Evolutionary conservation across 2,888 invertebrate genomes (phyloP).

Genomic region (Gonocerus acuteangulatus): DNA sequence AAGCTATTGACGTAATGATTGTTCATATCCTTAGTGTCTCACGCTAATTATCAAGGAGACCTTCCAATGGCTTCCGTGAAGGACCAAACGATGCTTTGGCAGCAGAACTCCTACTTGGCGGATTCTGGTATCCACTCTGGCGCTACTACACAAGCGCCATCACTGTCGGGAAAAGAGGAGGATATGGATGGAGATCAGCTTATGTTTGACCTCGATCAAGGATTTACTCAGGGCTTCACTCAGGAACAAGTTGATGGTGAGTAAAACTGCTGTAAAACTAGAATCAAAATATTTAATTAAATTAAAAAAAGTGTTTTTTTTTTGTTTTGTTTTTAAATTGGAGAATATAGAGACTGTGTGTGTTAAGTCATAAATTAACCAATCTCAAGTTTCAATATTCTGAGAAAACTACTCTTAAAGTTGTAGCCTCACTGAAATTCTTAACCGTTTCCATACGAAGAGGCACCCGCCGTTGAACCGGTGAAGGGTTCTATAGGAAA

Average conservation of each 20-base stretch:
- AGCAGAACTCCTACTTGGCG: conserved; percentile 84
- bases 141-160: conserved; percentile 88
- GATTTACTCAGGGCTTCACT: conserved; percentile 81
- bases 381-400: too few relatives aligned
- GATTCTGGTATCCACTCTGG: conserved; percentile 96
- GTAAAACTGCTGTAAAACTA: conserved; percentile 33
- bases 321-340: too few relatives aligned
- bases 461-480: too few relatives aligned
- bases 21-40: conserved; percentile 71
- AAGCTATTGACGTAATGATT: background rate
- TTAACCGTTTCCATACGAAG: too few relatives aligned
- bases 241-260: conserved; percentile 91
- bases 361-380: background rate
- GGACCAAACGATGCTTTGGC: conserved; percentile 91
- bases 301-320: too few relatives aligned
- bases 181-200: conserved; percentile 84
- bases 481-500: too few relatives aligned
- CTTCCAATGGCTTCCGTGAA: conserved; percentile 68
- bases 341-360: background rate
- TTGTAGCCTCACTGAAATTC: too few relatives aligned
- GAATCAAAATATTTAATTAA: too few relatives aligned
- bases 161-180: conserved; percentile 87
- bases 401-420: too few relatives aligned
- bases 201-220: conserved; percentile 85
- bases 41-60: conserved; percentile 71